Conservation (phyloP, 2,888 invertebrate genomes). For the Melieria crassipennis region DNA sequence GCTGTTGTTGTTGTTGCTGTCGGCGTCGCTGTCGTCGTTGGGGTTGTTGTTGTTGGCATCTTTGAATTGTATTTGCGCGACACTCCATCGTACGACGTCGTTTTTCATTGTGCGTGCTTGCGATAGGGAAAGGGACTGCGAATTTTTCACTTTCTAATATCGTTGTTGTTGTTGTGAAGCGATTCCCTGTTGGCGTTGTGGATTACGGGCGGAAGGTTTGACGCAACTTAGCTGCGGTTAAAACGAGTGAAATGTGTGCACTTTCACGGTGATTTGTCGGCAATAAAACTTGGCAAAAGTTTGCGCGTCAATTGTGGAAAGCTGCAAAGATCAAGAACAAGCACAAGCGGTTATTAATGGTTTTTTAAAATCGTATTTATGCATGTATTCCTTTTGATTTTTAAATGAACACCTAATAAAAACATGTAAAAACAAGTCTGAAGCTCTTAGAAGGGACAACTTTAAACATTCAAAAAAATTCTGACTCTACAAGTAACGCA, state of each 20-base stretch:
- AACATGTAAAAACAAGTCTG: no score
- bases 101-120: constrained; percentile 61
- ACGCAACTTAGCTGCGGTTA: background rate
- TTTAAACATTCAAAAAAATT: no score
- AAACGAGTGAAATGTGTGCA: background rate
- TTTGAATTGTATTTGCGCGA: constrained; percentile 38
- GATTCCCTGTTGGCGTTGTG: constrained; percentile 27
- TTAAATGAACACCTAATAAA: no score
- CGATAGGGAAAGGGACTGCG: constrained; percentile 4
- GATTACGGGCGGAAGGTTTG: background rate
- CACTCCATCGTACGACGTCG: constrained; percentile 65
- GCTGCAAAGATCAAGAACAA: background rate
- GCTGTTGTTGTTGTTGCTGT: constrained; percentile 29
- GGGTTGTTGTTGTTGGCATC: constrained; percentile 21
- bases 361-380: no score
- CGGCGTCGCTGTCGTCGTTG: constrained; percentile 14
- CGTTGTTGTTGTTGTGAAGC: constrained; percentile 15
- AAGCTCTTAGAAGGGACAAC: no score
- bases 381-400: no score
- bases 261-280: background rate
- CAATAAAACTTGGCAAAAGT: background rate
- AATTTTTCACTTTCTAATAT: background rate
- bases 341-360: background rate
- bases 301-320: background rate
- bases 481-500: no score